Evolutionary conservation across 2,888 invertebrate species (phyloP).

Genomic region (Brenthis ino): DNA sequence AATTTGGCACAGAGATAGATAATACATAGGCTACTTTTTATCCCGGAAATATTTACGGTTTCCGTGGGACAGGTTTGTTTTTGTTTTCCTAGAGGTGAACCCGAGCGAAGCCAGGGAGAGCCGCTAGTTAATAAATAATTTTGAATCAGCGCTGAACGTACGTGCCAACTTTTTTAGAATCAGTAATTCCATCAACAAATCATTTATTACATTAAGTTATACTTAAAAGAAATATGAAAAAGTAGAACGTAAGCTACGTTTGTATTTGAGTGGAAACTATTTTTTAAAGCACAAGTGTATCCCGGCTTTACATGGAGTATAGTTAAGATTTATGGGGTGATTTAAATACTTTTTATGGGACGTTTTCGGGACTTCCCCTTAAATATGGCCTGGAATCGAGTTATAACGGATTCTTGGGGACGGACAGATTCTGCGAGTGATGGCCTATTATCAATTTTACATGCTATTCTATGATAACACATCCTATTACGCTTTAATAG

Average conservation of each 20-base stretch:
- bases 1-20: too few species aligned
- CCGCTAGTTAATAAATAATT: too few species aligned
- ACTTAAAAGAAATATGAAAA: neutral
- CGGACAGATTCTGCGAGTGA: constrained; percentile 32
- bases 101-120: too few species aligned
- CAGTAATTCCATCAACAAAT: too few species aligned
- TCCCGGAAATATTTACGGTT: too few species aligned
- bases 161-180: too few species aligned
- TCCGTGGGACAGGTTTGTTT: too few species aligned
- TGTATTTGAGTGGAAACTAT: neutral
- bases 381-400: constrained; percentile 29
- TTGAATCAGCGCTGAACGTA: too few species aligned
- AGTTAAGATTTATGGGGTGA: constrained; percentile 39
- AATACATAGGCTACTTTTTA: too few species aligned
- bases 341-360: constrained; percentile 42
- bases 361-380: constrained; percentile 25
- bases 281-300: neutral
- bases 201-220: too few species aligned
- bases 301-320: constrained; percentile 25
- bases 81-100: too few species aligned
- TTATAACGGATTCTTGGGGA: constrained; percentile 23
- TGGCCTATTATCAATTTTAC: constrained; percentile 39
- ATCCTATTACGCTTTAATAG: constrained; percentile 5
- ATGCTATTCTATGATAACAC: constrained; percentile 26
- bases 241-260: neutral